Percentiles rank a stretch among this genome's conserved stretches.
Evolutionary conservation across 2,797 vertebrate species (phyloP).

Genomic region (Siniperca obscura): DNA sequence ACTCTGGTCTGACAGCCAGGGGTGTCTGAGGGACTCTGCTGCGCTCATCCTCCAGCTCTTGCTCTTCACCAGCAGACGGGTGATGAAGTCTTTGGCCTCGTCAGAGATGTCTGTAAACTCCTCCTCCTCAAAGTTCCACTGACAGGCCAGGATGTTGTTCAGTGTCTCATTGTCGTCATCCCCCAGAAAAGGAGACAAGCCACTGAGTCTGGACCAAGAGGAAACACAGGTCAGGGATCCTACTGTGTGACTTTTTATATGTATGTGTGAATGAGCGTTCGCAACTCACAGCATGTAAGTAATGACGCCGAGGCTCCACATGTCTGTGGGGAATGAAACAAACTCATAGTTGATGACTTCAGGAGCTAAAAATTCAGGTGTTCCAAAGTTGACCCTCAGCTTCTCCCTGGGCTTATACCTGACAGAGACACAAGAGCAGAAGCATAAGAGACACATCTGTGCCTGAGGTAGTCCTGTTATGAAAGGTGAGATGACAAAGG

Average conservation of each 20-base stretch:
- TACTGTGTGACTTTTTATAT: not conserved
- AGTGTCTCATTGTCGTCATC: conserved; percentile 96
- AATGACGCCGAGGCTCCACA: conserved; percentile 98
- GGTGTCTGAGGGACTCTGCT: conserved; percentile 92
- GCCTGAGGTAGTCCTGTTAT: not conserved
- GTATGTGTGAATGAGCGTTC: not conserved
- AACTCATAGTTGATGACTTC: conserved; percentile 99
- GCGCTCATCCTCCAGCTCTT: conserved; percentile 99
- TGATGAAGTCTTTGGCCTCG: conserved; percentile 95
- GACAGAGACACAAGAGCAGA: conserved; percentile 51
- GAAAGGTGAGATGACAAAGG: not conserved
- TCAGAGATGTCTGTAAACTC: conserved; percentile 93
- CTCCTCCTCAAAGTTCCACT: conserved; percentile 94
- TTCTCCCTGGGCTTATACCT: conserved; percentile 98
- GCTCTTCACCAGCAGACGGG: conserved; percentile 95
- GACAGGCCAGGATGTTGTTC: conserved; percentile 95
- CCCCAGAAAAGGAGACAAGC: conserved; percentile 96
- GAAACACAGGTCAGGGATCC: not conserved
- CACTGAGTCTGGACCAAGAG: conserved; percentile 87
- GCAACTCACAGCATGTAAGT: conserved; percentile 95
- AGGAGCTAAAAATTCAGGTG: conserved; percentile 97
- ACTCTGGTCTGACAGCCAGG: conserved; percentile 92
- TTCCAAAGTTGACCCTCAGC: conserved; percentile 96
- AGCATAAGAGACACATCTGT: not conserved
- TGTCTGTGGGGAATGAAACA: conserved; percentile 97